Evolutionary conservation across 2,888 invertebrate species (phyloP).

Genomic region (Dicycla oo): DNA sequence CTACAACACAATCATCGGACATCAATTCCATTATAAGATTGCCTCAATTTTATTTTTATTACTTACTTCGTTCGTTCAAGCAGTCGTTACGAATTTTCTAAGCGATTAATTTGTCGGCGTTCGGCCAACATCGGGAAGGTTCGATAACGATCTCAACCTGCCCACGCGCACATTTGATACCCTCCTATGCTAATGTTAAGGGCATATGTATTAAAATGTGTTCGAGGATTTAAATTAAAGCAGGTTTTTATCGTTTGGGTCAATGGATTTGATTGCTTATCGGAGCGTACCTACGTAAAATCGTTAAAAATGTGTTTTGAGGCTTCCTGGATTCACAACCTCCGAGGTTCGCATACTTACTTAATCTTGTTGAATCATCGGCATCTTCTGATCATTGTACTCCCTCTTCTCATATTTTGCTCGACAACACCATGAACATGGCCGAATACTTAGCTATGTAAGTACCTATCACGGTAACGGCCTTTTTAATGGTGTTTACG

Average conservation of each 20-base stretch:
- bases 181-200: slow-evolving; percentile 45
- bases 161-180: slow-evolving; percentile 59
- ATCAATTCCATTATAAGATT: slow-evolving; percentile 36
- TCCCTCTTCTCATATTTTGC: neutral
- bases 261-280: slow-evolving; percentile 25
- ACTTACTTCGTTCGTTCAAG: slow-evolving; percentile 50
- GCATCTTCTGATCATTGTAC: too few species aligned
- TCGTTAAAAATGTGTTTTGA: slow-evolving; percentile 6
- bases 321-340: neutral
- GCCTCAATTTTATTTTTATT: slow-evolving; percentile 62
- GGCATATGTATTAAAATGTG: slow-evolving; percentile 53
- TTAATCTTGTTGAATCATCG: neutral
- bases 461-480: too few species aligned
- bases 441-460: too few species aligned
- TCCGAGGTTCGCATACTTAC: neutral
- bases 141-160: slow-evolving; percentile 65
- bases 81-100: slow-evolving; percentile 66
- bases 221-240: slow-evolving; percentile 38
- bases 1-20: slow-evolving; percentile 19
- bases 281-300: slow-evolving; percentile 13
- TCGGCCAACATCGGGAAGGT: slow-evolving; percentile 57
- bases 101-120: slow-evolving; percentile 63
- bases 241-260: slow-evolving; percentile 39
- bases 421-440: neutral
- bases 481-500: too few species aligned